Evolutionary conservation across 1,140 invertebrate species (phyloP), one percentile per base, ranked within the genome.

Genomic region (Manduca sexta): DNA sequence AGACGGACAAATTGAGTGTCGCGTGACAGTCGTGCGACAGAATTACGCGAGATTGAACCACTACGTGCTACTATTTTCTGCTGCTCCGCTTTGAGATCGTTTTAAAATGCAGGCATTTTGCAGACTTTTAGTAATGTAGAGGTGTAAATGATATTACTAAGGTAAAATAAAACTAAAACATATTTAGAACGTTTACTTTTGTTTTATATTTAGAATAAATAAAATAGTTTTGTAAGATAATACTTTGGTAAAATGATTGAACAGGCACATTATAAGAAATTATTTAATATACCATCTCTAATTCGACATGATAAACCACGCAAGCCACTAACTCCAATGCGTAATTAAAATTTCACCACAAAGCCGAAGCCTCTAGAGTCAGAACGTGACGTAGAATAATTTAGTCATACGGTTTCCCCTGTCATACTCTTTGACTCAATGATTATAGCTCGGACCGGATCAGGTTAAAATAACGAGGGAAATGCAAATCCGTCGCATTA

Each of bases 341-440:
- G 41, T 70, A 69, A 79, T 82, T 79, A 82, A 77, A 79, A 77
- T 75, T 79, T 79, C 74, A 74, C 61, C 67, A 75, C 69, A 77
- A 78, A 71, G 67, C 65, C 45, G 56, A 65, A 69, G 59, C 63
- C 63, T 64, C 57, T 56, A 59, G 53, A 60, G 61, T 47, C 45
- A 70, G 31, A 6, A 74, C 76, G 76, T 82, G 78, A 69, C 66
- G 60, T 42, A 55, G 78, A 72, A 82, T 82, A 82, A 78, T 72
- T 75, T 65, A 72, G 56, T 62, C 56, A 61, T 56, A 52, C 56
- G 66, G 53, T 61, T 61, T 66, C 64, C 69, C 66, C 70, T 68
- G 54, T 75, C 74, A 70, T 58, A 60, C 64, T 49, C 60, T 73
- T 66, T 64, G 60, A 67, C 62, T 56, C 56, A 50, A 67, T 65